Percentiles rank a stretch among this genome's conserved stretches.
Evolutionary conservation across 1,140 invertebrate genomes (phyloP).

Genomic region (Penaeus vannamei): DNA sequence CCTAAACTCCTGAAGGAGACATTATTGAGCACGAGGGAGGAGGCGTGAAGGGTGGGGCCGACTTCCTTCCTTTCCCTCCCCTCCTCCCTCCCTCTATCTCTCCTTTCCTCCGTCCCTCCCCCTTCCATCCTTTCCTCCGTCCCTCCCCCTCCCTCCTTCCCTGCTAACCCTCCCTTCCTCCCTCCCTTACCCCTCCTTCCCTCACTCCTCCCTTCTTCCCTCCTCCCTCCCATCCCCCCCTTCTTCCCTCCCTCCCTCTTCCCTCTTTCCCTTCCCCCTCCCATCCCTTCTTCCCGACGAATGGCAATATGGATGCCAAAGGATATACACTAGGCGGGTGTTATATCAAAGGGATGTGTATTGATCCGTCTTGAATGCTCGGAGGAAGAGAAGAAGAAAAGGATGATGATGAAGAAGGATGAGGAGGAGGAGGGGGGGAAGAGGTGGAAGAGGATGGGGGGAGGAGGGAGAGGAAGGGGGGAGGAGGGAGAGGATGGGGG

Average conservation of each 20-base stretch:
- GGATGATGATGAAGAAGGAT: not conserved
- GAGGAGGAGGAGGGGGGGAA: not conserved
- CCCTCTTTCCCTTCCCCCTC: not conserved
- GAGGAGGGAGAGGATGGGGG: not conserved
- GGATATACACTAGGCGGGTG: no score
- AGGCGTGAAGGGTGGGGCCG: not conserved
- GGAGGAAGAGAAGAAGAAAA: not conserved
- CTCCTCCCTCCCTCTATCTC: not conserved
- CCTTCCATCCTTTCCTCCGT: not conserved
- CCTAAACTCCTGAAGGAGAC: no score
- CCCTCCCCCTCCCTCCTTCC: not conserved
- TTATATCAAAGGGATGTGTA: no score
- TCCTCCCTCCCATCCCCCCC: not conserved
- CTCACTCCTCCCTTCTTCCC: not conserved
- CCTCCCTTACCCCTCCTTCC: not conserved
- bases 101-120: not conserved
- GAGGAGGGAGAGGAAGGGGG: not conserved
- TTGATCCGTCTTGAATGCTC: no score
- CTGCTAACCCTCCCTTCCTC: not conserved
- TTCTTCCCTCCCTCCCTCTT: not conserved
- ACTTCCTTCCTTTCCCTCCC: not conserved
- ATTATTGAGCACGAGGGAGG: no score
- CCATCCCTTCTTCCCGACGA: not conserved
- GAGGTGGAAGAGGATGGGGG: not conserved
- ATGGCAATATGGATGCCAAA: no score